Evolutionary conservation across 1,140 invertebrate species (phyloP).

Genomic region (honey bee (Apis mellifera)): DNA sequence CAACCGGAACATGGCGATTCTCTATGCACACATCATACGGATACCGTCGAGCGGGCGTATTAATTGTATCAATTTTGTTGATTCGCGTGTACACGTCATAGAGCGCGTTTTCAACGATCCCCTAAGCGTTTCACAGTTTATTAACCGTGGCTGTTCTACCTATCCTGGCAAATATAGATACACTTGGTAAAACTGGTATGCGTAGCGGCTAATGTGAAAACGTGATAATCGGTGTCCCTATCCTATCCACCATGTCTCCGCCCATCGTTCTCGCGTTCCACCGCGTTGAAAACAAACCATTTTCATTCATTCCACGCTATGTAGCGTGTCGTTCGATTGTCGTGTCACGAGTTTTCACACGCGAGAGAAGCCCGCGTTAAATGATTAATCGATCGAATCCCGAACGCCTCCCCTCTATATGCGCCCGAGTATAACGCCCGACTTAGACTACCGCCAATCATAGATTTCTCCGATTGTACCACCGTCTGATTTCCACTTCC

Average conservation of each 20-base stretch:
- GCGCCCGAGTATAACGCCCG: background rate
- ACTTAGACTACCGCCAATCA: constrained; percentile 10
- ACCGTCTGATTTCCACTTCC: background rate
- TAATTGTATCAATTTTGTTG: constrained; percentile 29
- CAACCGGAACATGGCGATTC: constrained; percentile 6
- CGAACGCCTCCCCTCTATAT: background rate
- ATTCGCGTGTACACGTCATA: constrained; percentile 10
- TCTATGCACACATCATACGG: background rate
- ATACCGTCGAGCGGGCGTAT: background rate
- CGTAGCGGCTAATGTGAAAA: background rate
- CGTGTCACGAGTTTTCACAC: background rate
- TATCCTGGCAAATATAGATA: background rate
- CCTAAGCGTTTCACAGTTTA: constrained; percentile 11
- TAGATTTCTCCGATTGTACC: constrained; percentile 18
- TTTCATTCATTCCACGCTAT: background rate
- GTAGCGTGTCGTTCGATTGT: background rate
- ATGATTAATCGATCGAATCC: constrained; percentile 36
- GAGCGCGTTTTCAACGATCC: background rate
- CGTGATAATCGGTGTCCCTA: background rate
- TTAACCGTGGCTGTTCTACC: background rate
- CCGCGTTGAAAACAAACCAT: background rate
- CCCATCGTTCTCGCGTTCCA: background rate
- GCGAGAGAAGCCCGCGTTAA: background rate
- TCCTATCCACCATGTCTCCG: background rate
- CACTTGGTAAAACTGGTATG: background rate